Base-by-base conservation (phyloP, 2,113 vertebrate genomes). In the Mixornis gularis region DNA sequence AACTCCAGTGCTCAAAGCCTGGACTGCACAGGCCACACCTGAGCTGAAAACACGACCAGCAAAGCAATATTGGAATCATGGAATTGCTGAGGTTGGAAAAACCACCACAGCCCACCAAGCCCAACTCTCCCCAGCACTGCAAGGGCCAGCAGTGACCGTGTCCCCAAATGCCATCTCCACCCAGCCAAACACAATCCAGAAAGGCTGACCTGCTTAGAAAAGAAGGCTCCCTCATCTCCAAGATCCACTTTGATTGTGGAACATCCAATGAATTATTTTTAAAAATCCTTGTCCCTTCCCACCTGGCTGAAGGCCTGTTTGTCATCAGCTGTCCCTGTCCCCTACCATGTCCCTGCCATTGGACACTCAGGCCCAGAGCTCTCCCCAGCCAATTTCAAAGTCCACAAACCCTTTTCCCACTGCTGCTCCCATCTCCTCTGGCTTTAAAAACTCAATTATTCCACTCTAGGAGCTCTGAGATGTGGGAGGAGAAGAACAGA, bases 31-130 rank as follows among this genome's bases (percentile, higher is more conserved):
- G 21, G 58, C 53, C 66, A 12, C 41, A 12, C 2, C 7, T 22
- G 8, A 17, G 29, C 3, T 12, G 40, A 4, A 17, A 49, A 30
- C 12, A 20, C 22, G 9, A 6, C 7, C 30, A 81, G 32, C 48
- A 43, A 25, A 52, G 62, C 0, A 0, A 24, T 1, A 2, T 6
- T 0, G 30, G 58, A 30, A 46, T 22, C 11, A 22, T 6, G 36
- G 32, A 55, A 62, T 6, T 4, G 2, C 0, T 48, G 20, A 27
- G 16, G 29, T 0, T 48, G 71, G 64, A 41, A 64, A 59, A 59
- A 26, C 34, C 38, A 32, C 27, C 52, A 19, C 17, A 49, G 38
- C 5, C n/a, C 82, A 25, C 3, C 1, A 0, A 56, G 17, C 3
- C 25, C 38, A 34, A 12, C 12, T 3, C 1, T 48, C 17, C 29